Evolutionary conservation across 2,797 vertebrate genomes (phyloP).

Genomic region (Tokudaia tokunoshimensis): DNA sequence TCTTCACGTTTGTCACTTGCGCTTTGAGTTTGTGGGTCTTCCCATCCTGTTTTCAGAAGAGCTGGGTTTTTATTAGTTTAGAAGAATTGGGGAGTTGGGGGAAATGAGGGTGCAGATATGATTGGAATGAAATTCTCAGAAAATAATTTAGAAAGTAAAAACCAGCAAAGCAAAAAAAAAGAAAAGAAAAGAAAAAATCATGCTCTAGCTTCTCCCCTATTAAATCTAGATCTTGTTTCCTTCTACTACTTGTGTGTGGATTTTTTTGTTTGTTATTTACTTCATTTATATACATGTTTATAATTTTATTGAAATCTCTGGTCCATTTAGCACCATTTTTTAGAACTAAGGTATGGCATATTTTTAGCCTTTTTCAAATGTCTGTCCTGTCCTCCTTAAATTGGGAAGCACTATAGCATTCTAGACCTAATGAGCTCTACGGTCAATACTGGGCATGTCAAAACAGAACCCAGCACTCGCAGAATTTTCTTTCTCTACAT

Average conservation of each 20-base stretch:
- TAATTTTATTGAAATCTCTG: slow-evolving; percentile 54
- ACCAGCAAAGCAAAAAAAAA: background rate
- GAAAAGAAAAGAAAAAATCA: background rate
- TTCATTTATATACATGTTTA: background rate
- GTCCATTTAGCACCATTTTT: slow-evolving; percentile 48
- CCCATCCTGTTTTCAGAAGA: background rate
- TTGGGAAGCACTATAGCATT: background rate
- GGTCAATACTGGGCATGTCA: background rate
- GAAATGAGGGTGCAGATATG: background rate
- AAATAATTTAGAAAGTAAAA: background rate
- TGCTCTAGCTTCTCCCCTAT: background rate
- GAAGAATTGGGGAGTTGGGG: background rate
- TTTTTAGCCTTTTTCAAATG: slow-evolving; percentile 52
- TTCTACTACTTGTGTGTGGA: background rate
- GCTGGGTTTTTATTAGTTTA: background rate
- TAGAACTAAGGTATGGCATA: background rate
- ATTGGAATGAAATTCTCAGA: background rate
- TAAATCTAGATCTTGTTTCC: slow-evolving; percentile 16
- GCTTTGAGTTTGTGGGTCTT: background rate
- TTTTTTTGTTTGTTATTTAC: background rate
- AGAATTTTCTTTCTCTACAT: background rate
- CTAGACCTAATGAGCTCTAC: background rate
- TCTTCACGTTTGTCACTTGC: background rate
- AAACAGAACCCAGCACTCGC: background rate
- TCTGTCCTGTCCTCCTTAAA: background rate